Percentiles rank a stretch among this genome's conserved stretches.
Conservation (phyloP, 1,140 invertebrate species). For the Cardiocondyla obscurior region DNA sequence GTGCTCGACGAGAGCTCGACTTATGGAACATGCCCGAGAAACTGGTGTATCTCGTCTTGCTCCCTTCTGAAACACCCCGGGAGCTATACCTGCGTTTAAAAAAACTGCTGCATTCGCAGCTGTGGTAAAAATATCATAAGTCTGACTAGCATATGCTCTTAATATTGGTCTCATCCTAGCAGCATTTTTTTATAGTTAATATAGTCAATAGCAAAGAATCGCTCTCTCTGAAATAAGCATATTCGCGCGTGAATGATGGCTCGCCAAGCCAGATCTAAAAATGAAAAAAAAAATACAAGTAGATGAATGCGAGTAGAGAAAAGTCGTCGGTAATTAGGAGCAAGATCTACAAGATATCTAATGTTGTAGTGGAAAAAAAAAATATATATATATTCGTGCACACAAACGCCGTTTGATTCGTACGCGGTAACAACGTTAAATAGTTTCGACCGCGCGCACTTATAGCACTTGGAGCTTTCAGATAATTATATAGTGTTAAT, state of each 20-base stretch:
- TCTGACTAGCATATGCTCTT: too few species aligned
- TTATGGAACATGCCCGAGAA: not conserved
- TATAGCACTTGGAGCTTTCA: not conserved
- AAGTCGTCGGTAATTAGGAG: not conserved
- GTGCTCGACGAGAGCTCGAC: not conserved
- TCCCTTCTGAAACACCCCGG: not conserved
- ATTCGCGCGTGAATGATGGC: slow-evolving; percentile 1
- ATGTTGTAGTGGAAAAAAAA: not conserved
- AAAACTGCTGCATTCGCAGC: too few species aligned
- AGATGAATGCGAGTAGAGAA: not conserved
- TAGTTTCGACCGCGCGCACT: slow-evolving; percentile 1
- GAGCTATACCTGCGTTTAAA: too few species aligned
- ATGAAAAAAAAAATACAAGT: not conserved
- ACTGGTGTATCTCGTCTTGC: not conserved
- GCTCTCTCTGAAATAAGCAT: not conserved
- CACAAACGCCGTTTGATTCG: not conserved
- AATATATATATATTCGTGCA: too few species aligned
- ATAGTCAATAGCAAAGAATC: slow-evolving; percentile 18
- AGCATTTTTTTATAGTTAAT: too few species aligned
- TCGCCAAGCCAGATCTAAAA: not conserved
- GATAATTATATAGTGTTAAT: not conserved
- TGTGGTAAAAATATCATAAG: too few species aligned
- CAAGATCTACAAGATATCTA: not conserved
- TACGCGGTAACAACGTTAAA: not conserved
- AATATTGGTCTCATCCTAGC: too few species aligned